Evolutionary conservation across 2,888 invertebrate species (phyloP).

Genomic region (Anorthoa munda): DNA sequence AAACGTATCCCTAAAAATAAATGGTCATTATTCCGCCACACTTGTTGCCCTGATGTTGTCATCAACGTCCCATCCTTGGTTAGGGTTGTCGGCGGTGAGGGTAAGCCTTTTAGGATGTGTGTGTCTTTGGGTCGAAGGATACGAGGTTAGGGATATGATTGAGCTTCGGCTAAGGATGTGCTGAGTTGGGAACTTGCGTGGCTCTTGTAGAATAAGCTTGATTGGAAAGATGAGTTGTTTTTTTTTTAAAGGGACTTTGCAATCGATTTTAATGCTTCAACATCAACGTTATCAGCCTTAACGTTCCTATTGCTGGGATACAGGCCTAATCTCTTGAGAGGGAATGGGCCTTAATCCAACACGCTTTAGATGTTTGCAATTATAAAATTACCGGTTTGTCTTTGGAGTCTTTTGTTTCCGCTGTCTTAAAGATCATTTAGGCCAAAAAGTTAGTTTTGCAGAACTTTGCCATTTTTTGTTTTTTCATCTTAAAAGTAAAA

Average conservation of each 20-base stretch:
- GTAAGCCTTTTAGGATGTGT: constrained; percentile 40
- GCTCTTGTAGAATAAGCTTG: not conserved
- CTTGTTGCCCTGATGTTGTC: constrained; percentile 71
- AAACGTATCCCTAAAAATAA: constrained; percentile 69
- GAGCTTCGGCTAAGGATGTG: constrained; percentile 40
- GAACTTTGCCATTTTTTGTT: too few relatives aligned
- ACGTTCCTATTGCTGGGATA: too few relatives aligned
- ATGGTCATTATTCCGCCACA: constrained; percentile 70
- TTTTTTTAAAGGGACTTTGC: not conserved
- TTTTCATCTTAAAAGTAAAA: not conserved
- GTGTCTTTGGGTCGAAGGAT: constrained; percentile 45
- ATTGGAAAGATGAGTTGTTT: not conserved
- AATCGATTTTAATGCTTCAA: not conserved
- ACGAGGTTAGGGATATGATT: constrained; percentile 17
- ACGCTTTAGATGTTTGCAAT: too few relatives aligned
- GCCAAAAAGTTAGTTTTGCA: not conserved
- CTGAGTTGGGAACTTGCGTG: constrained; percentile 2
- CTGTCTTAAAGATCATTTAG: too few relatives aligned
- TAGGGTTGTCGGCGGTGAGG: constrained; percentile 62
- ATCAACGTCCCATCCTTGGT: constrained; percentile 60
- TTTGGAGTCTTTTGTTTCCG: too few relatives aligned
- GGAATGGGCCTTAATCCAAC: too few relatives aligned
- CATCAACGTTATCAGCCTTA: too few relatives aligned
- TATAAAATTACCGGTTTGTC: too few relatives aligned
- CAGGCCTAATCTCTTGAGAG: too few relatives aligned